Conservation (phyloP, 2,888 invertebrate genomes). For the Mantis religiosa region DNA sequence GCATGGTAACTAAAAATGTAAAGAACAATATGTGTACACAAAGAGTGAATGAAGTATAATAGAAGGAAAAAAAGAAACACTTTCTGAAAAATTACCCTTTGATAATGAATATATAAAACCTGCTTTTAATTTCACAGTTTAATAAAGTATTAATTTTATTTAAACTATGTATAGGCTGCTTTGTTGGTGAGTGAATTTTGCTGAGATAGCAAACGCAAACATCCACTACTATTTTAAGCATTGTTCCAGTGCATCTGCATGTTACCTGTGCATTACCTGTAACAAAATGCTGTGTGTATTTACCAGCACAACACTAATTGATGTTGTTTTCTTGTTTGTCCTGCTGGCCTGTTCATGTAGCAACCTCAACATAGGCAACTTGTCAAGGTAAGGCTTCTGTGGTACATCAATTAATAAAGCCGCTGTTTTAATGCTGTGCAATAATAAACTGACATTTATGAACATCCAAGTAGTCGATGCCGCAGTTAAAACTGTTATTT, state of each 20-base stretch:
- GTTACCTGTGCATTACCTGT: background rate
- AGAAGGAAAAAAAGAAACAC: no score
- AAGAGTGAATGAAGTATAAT: no score
- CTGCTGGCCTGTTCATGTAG: conserved; percentile 31
- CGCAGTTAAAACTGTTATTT: background rate
- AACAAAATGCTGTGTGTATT: conserved; percentile 2
- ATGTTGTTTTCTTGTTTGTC: conserved; percentile 24
- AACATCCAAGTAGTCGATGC: background rate
- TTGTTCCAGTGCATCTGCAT: background rate
- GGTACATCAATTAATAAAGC: background rate
- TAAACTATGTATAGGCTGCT: background rate
- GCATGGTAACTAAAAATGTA: no score
- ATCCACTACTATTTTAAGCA: background rate
- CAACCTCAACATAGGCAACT: conserved; percentile 45
- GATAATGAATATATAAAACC: no score
- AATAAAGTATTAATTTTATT: background rate
- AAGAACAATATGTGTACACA: no score
- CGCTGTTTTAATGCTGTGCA: background rate
- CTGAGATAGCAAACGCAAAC: background rate
- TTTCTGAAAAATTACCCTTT: no score
- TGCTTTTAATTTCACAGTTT: no score
- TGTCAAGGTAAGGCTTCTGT: conserved; percentile 42
- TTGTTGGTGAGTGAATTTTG: background rate
- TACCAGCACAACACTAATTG: conserved; percentile 22
- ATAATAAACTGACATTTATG: background rate